Conservation (phyloP, 2,113 vertebrate genomes). For the Pelmatolapia mariae region DNA sequence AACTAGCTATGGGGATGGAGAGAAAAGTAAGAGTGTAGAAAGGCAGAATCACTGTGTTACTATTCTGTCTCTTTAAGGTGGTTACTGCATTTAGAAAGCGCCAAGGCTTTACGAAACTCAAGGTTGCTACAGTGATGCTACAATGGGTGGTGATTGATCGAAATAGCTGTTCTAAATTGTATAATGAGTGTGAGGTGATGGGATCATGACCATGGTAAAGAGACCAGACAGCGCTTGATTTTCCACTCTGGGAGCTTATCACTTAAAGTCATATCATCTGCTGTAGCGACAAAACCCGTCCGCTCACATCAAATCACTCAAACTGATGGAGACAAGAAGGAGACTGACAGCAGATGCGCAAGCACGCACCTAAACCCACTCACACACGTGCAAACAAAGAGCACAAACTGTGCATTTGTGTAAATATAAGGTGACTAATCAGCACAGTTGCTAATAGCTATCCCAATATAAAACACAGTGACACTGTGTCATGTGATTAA, state of each 20-base stretch:
- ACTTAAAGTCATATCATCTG: conserved; percentile 36
- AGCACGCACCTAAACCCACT: not conserved
- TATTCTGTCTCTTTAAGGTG: not conserved
- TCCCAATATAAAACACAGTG: not conserved
- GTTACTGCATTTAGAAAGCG: conserved; percentile 16
- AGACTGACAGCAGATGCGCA: not conserved
- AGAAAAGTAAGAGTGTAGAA: not conserved
- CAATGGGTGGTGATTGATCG: conserved; percentile 37
- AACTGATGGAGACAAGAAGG: not conserved
- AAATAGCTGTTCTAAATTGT: conserved; percentile 48
- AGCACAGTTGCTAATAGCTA: not conserved
- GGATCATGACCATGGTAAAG: conserved; percentile 35
- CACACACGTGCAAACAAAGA: not conserved
- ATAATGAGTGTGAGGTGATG: conserved; percentile 46
- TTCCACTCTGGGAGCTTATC: conserved; percentile 31
- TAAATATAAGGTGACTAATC: not conserved
- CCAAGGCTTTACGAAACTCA: conserved; percentile 5
- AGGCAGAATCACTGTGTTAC: not conserved
- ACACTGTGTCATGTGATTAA: not conserved
- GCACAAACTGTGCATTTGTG: not conserved
- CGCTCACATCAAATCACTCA: not conserved
- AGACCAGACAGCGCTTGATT: conserved; percentile 35
- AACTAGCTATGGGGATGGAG: not conserved
- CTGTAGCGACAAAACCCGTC: not conserved
- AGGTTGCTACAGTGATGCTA: conserved; percentile 21